Conservation (phyloP, 2,113 vertebrate species). For the Gorsachius goisagi region DNA sequence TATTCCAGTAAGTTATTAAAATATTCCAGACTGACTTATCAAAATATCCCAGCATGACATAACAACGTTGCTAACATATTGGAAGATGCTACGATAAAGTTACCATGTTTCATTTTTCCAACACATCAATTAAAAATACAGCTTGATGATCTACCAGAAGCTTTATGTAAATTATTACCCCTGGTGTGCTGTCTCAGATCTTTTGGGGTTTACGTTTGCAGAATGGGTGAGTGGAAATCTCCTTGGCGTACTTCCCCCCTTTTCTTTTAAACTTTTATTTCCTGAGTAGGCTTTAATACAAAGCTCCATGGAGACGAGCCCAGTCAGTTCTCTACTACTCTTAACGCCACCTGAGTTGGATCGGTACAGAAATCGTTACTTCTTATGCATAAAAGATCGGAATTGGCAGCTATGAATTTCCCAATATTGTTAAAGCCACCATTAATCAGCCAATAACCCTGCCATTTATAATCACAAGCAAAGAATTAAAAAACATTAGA, state of each 20-base stretch:
- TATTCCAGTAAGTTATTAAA: neutral
- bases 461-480: constrained; percentile 13
- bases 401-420: neutral
- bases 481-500: neutral
- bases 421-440: neutral
- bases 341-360: neutral
- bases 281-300: neutral
- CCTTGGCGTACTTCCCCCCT: neutral
- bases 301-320: neutral
- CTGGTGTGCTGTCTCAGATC: neutral
- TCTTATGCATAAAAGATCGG: neutral
- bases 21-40: neutral
- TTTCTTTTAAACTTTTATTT: neutral
- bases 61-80: neutral
- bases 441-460: constrained; percentile 19
- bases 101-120: neutral
- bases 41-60: neutral
- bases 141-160: too few species aligned
- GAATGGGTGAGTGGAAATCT: neutral
- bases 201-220: neutral
- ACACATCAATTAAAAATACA: neutral
- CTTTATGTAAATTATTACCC: too few species aligned
- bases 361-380: neutral
- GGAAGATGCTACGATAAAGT: neutral
- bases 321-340: neutral